Base-by-base conservation (phyloP, 2,113 vertebrate species). In the Lampris incognitus region DNA sequence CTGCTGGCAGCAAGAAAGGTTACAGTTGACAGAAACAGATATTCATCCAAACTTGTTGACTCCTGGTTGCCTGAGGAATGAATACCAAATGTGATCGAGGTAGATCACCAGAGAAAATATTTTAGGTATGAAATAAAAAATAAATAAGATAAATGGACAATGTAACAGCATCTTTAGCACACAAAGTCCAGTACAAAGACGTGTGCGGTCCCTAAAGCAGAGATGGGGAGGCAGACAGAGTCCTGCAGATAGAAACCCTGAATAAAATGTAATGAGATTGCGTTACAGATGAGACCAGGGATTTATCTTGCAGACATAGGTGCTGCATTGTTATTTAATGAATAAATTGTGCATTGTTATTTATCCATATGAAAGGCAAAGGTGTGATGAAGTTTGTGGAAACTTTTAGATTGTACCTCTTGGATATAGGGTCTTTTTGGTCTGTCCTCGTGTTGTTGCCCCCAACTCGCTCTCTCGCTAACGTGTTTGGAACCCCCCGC, bases 301-400 rank as follows among this genome's bases (percentile, higher is more conserved):
- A 83, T 87, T 89, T 79, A 72, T 87, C 69, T 70, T 57, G 52
- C 74, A 72, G 79, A 76, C 63, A 51, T 1, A 54, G 11, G 37
- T 66, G 51, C 49, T 42, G 55, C 55, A 48, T 40, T 64, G 41
- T 67, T 51, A 0, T 60, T 51, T 68, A 37, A 5, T 66, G 52
- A 41, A 68, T 73, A 54, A 59, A 39, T 69, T 78, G 55, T 79
- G 81, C 49, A 76, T 82, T 66, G 78, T 70, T 79, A 54, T 84
- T 89, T 64, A 72, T 74, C 72, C 70, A 86, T 69, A 86, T 85
- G 71, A 81, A 84, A 84, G 79, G 79, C 56, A 82, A 81, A 85
- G 66, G 51, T 44, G 58, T 10, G 1, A 50, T 62, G 52, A 46
- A 72, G 62, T 79, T 60, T 59, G 13, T 24, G 40, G 10, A 0